Base-by-base conservation (phyloP, 2,797 vertebrate genomes). In the Amblyopsis hoosieri region DNA sequence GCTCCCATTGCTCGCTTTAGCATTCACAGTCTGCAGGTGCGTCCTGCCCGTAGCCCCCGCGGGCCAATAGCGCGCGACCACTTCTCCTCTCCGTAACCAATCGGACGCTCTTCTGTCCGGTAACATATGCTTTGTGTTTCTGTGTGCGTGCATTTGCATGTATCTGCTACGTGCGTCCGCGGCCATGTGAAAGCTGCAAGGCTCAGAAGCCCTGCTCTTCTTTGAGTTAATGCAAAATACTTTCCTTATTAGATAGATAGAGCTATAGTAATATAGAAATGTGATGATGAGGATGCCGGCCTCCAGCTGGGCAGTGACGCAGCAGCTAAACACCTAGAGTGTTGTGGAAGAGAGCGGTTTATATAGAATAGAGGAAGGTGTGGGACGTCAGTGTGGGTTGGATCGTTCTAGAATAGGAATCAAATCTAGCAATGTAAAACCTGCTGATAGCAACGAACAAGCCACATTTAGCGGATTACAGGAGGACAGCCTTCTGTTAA, bases 1-100 rank as follows among this genome's bases (percentile, higher is more conserved):
- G 78, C 71, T 75, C 52, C 73, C 72, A 88, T 89, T 85, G 77
- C 72, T 64, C 55, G 29, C 23, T 23, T 23, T 83, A 50, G 60
- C 72, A 74, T 80, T 89, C 62, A 75, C 45, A 67, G 67, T 51
- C 62, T 51, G 57, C 51, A 67, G 52, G 48, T 59, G 64, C 48
- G 66, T 53, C 53, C 55, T 45, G 33, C 1, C 12, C 23, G 52
- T 48, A 17, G 37, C 23, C 62, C 49, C 12, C 7, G 45, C n/a
- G 69, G 55, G 53, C 83, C 86, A 87, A 85, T 87, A 62, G 53
- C 53, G 31, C 45, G 1, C 12, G 54, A n/a, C 55, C 37, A 62
- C 73, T 74, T 51, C 66, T 52, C 64, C 55, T 54, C 37, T 23
- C 42, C 2, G 12, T 55, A 63, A 33, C 78, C 79, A 84, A 76